Percentiles rank a stretch among this genome's conserved stretches.
Evolutionary conservation across 2,888 invertebrate species (phyloP).

Genomic region (Diarsia rubi): DNA sequence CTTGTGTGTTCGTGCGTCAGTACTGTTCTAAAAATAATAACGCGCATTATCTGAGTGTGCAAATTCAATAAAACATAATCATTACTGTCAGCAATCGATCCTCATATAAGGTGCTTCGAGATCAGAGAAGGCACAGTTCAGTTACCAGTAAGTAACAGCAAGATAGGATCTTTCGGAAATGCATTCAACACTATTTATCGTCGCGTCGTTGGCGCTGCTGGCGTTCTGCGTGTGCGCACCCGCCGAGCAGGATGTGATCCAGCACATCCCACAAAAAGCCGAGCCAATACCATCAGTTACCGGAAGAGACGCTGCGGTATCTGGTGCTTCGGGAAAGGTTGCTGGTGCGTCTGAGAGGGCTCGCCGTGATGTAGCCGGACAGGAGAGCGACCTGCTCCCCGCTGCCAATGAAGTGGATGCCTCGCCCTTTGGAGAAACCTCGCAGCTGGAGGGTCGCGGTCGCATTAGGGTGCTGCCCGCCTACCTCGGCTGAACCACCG

Average conservation of each 20-base stretch:
- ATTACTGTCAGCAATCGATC: slow-evolving; percentile 78
- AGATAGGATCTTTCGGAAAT: slow-evolving; percentile 86
- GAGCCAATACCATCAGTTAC: slow-evolving; percentile 87
- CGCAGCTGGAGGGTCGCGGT: slow-evolving; percentile 80
- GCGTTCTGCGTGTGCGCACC: slow-evolving; percentile 85
- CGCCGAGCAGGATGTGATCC: slow-evolving; percentile 82
- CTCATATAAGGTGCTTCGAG: slow-evolving; percentile 76
- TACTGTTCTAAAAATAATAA: slow-evolving; percentile 79
- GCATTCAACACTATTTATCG: slow-evolving; percentile 86
- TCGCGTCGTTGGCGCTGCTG: slow-evolving; percentile 86
- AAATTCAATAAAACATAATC: slow-evolving; percentile 81
- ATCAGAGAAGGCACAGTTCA: slow-evolving; percentile 68
- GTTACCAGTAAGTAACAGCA: slow-evolving; percentile 73
- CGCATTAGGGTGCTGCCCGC: slow-evolving; percentile 86
- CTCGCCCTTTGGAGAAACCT: slow-evolving; percentile 82
- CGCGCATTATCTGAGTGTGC: slow-evolving; percentile 78
- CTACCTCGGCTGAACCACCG: slow-evolving; percentile 80
- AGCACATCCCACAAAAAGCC: slow-evolving; percentile 84
- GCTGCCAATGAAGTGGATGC: slow-evolving; percentile 79
- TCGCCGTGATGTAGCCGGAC: slow-evolving; percentile 81
- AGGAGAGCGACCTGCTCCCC: slow-evolving; percentile 85
- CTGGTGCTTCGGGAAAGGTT: slow-evolving; percentile 86
- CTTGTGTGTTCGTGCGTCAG: slow-evolving; percentile 80
- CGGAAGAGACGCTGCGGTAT: slow-evolving; percentile 82
- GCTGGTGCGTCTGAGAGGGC: slow-evolving; percentile 82